Conservation (phyloP, 2,797 vertebrate species). For the Sebastes dallii region DNA sequence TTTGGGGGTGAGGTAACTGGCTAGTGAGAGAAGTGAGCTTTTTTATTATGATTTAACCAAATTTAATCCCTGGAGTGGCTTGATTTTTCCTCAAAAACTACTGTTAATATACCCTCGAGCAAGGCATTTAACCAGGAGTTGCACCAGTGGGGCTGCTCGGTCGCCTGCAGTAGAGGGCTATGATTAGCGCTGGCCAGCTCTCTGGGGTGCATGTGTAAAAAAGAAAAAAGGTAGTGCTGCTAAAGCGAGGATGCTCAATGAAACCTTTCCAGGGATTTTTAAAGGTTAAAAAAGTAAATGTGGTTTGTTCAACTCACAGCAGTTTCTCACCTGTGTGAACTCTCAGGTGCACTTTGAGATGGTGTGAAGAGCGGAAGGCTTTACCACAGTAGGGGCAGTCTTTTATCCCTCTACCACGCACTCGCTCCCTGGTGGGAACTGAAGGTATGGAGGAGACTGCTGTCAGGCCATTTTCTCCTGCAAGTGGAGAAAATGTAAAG, state of each 20-base stretch:
- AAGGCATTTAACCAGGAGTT: constrained; percentile 52
- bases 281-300: constrained; percentile 47
- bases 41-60: constrained; percentile 4
- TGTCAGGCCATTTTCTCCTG: constrained; percentile 81
- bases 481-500: constrained; percentile 33
- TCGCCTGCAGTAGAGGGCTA: constrained; percentile 55
- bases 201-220: constrained; percentile 53
- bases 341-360: constrained; percentile 94
- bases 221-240: constrained; percentile 25
- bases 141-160: constrained; percentile 59
- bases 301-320: constrained; percentile 59
- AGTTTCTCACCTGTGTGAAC: constrained; percentile 91
- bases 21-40: constrained; percentile 6
- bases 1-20: neutral
- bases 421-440: constrained; percentile 81
- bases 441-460: constrained; percentile 72
- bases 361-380: constrained; percentile 94
- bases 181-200: constrained; percentile 66
- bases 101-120: constrained; percentile 45
- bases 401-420: constrained; percentile 89
- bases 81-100: constrained; percentile 36
- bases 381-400: constrained; percentile 96
- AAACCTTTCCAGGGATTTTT: constrained; percentile 57
- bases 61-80: constrained; percentile 33
- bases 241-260: constrained; percentile 35